Evolutionary conservation across 2,797 vertebrate genomes (phyloP).

Genomic region (Monodelphis domestica): DNA sequence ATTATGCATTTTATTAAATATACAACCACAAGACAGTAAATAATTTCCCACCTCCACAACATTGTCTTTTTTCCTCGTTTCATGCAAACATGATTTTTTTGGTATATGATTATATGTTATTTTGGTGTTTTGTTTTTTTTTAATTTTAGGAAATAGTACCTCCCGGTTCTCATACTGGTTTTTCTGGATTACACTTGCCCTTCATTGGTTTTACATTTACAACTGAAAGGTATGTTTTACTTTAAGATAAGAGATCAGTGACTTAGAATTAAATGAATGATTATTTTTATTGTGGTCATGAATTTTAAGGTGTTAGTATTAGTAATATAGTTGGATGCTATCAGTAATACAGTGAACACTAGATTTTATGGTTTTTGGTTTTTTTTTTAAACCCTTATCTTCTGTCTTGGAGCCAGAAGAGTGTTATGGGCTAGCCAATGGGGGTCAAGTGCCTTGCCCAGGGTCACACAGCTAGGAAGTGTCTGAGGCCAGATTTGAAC

Average conservation of each 20-base stretch:
- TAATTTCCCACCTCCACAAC: not conserved
- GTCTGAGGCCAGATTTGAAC: too few species aligned
- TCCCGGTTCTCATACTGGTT: conserved; percentile 92
- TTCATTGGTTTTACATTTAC: conserved; percentile 98
- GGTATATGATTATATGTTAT: not conserved
- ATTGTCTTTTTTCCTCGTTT: not conserved
- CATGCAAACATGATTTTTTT: not conserved
- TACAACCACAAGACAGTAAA: not conserved
- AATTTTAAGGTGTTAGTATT: not conserved
- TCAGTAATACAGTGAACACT: not conserved
- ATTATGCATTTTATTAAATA: not conserved
- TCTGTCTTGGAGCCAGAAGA: too few species aligned
- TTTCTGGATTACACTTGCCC: conserved; percentile 95
- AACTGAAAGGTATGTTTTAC: conserved; percentile 90
- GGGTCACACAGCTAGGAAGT: too few species aligned
- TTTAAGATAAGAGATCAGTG: not conserved
- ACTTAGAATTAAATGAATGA: not conserved
- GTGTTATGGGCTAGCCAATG: too few species aligned
- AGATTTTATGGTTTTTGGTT: not conserved
- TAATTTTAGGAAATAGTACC: conserved; percentile 93
- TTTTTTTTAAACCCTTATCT: too few species aligned
- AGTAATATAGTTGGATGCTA: not conserved
- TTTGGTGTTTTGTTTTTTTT: conserved; percentile 65
- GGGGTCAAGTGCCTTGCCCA: too few species aligned
- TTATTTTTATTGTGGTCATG: not conserved